A percentile compares a stretch with the other conserved stretches of the same genome.
These are phyloP conservation scores for Etheostoma nigrum DNA, from an alignment of 2,797 vertebrate species.

Conservation along the genomic window DNA sequence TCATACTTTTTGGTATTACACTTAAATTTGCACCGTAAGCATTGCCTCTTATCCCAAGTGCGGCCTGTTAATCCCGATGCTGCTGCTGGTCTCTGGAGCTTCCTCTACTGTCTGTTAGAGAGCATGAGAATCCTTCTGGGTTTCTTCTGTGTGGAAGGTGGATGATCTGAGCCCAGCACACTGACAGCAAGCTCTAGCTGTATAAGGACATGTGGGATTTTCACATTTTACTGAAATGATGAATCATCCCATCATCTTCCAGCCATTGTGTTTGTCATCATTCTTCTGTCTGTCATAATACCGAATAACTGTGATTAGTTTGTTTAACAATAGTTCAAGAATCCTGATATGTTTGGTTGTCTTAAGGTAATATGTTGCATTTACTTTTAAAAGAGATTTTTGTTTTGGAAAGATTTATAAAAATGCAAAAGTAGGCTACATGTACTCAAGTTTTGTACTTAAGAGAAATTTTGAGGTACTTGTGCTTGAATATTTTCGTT, in stretches of 20 bases:
- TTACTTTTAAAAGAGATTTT: background rate
- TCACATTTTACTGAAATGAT: background rate
- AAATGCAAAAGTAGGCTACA: too few species aligned
- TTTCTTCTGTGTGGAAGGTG: background rate
- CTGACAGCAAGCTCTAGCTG: slow-evolving; percentile 1
- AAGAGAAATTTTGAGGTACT: too few species aligned
- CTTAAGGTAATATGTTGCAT: too few species aligned
- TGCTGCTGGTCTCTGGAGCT: background rate
- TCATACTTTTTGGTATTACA: background rate
- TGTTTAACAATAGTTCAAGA: too few species aligned
- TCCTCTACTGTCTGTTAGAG: background rate
- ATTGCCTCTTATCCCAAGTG: background rate
- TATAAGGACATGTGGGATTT: slow-evolving; percentile 7
- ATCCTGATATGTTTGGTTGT: too few species aligned
- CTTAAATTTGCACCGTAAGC: background rate
- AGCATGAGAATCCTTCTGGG: background rate
- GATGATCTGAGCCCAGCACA: slow-evolving; percentile 10
- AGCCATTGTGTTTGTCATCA: background rate
- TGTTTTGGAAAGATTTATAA: too few species aligned
- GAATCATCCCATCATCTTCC: slow-evolving; percentile 5
- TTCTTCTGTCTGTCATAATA: background rate
- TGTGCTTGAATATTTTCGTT: too few species aligned
- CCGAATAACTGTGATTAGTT: too few species aligned
- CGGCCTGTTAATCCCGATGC: background rate
- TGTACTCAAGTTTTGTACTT: too few species aligned